These are phyloP conservation scores for Phalanger gymnotis DNA, from an alignment of 2,797 vertebrate genomes.

Conservation along the genomic window DNA sequence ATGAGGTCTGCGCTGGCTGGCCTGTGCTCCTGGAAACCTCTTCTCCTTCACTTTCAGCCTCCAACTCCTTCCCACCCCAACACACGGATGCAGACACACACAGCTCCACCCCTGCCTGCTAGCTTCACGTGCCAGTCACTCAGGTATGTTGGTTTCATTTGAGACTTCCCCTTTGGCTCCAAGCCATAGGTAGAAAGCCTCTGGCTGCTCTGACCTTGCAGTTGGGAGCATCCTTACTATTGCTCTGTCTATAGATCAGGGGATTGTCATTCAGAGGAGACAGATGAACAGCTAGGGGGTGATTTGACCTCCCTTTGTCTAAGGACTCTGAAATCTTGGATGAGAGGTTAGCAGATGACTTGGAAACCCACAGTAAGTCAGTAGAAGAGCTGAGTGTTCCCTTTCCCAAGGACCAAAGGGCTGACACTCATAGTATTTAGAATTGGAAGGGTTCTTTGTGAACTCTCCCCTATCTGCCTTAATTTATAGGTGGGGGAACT, in stretches of 20 bases:
- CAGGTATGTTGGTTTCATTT: neutral
- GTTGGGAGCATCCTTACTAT: neutral
- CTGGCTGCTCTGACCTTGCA: neutral
- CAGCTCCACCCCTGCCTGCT: neutral
- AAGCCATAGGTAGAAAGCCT: neutral
- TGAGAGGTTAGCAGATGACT: neutral
- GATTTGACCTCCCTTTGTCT: neutral
- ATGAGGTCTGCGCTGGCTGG: neutral
- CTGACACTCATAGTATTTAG: neutral
- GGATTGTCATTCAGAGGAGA: neutral
- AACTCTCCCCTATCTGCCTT: neutral
- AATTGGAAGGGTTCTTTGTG: neutral
- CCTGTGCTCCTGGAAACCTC: neutral
- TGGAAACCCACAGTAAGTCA: neutral
- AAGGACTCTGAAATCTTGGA: constrained; percentile 31
- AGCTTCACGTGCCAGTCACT: neutral
- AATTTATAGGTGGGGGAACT: neutral
- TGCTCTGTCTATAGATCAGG: neutral
- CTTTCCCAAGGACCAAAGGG: neutral
- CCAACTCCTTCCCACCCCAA: neutral
- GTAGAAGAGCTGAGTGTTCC: neutral
- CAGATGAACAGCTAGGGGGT: neutral
- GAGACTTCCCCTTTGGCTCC: neutral
- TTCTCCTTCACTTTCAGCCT: neutral
- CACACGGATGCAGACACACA: neutral